Conservation (phyloP, 2,888 invertebrate genomes). For the Myathropa florea region DNA sequence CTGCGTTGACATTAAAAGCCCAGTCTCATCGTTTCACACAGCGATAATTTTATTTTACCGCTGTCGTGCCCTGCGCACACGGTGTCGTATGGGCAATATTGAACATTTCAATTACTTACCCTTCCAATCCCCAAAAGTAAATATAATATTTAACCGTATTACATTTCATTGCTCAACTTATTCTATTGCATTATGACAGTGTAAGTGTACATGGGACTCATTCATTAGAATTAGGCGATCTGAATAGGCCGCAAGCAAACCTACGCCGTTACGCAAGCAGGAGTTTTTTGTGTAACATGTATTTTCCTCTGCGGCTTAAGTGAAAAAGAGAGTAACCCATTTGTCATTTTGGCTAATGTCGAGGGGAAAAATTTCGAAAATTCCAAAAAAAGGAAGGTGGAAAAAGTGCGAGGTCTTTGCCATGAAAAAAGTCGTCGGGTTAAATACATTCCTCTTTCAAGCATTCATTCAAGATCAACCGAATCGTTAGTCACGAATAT, state of each 20-base stretch:
- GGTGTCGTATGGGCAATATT: constrained; percentile 38
- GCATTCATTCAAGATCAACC: not conserved
- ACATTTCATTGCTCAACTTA: constrained; percentile 24
- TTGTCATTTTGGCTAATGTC: constrained; percentile 27
- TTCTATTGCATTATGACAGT: constrained; percentile 43
- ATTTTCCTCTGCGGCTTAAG: constrained; percentile 3
- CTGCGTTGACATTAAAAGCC: not conserved
- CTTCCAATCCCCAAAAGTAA: constrained; percentile 42
- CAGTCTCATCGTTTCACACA: not conserved
- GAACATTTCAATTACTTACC: constrained; percentile 52
- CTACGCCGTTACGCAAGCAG: not conserved
- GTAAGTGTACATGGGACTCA: constrained; percentile 14
- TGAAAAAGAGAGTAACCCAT: constrained; percentile 18
- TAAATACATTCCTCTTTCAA: not conserved
- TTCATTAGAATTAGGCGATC: constrained; percentile 48
- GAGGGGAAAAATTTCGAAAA: not conserved
- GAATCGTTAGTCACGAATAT: not conserved
- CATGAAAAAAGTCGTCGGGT: not conserved
- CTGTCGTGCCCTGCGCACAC: not conserved
- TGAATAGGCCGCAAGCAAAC: constrained; percentile 24
- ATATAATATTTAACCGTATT: constrained; percentile 42
- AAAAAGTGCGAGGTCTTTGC: too few species aligned
- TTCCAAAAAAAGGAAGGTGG: not conserved
- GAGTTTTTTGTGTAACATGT: not conserved
- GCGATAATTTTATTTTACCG: constrained; percentile 24